These are phyloP conservation scores for Gallinago undulata DNA, from an alignment of 2,113 vertebrate genomes.

Conservation along the genomic window DNA sequence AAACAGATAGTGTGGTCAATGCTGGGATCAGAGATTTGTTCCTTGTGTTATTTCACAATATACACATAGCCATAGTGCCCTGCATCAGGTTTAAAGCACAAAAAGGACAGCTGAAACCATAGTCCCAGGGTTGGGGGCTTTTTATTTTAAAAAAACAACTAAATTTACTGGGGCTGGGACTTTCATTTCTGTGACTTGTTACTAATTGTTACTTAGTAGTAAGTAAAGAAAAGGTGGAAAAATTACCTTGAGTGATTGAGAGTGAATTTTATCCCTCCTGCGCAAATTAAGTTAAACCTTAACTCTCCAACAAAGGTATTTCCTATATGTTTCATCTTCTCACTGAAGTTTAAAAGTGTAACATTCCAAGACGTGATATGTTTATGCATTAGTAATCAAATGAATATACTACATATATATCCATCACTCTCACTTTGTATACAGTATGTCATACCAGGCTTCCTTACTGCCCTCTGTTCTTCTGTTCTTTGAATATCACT, in stretches of 20 bases:
- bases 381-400: background rate
- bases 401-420: background rate
- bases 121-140: too few relatives aligned
- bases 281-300: background rate
- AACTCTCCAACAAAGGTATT: background rate
- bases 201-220: background rate
- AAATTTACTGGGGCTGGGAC: background rate
- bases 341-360: background rate
- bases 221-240: background rate
- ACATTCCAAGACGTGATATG: background rate
- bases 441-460: background rate
- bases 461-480: background rate
- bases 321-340: background rate
- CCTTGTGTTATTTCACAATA: background rate
- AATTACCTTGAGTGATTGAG: background rate
- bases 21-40: background rate
- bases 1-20: background rate
- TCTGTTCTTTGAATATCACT: background rate
- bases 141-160: background rate
- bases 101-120: background rate
- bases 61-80: background rate
- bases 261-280: background rate
- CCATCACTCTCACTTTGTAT: background rate
- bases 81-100: background rate
- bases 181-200: background rate